Base-by-base conservation (phyloP, 1,140 invertebrate species). In the Neodiprion virginianus region DNA sequence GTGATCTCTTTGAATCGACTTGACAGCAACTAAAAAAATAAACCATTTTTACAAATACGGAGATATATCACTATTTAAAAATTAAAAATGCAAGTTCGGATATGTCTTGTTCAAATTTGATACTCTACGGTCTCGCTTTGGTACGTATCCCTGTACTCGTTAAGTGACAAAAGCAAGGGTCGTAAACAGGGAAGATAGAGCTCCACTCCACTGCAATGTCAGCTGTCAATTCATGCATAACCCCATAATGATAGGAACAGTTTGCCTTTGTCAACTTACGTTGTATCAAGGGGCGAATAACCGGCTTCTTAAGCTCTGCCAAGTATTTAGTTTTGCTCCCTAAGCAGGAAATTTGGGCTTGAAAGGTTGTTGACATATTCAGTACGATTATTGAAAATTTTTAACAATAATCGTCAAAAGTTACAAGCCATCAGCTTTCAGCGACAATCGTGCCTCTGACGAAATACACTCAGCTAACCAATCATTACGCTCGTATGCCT, bases 11-110 rank as follows among this genome's bases (percentile, higher is more conserved):
- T 87, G 83, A 69, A 88, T 86, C 8, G 81, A 77, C 76, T 86
- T 88, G 8, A 88, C 85, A 47, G 86, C 86, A 53, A 88, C 87
- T 88, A 50, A 23, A 80, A 81, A 76, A 76, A 69, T 65, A 77
- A 11, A 61, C 4, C 23, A 72, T 72, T 69, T 28, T 69, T 74
- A 70, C 67, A 67, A 72, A 70, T 74, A 74, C 61, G 49, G 69
- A 28, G 48, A 65, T 72, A 75, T 50, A 48, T 69, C 9, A 75
- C 50, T 67, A 21, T 8, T 11, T 21, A 67, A 66, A 9, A 12
- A 47, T 72, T 47, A 8, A 67, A 50, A 71, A 69, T 70, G 17
- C n/a, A 9, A 23, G 48, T 70, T 49, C 21, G 21, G 50, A 72
- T 53, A 68, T 71, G 48, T 48, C 47, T 71, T 71, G 69, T 66